Evolutionary conservation across 2,888 invertebrate species (phyloP).

Genomic region (Pterostichus madidus): DNA sequence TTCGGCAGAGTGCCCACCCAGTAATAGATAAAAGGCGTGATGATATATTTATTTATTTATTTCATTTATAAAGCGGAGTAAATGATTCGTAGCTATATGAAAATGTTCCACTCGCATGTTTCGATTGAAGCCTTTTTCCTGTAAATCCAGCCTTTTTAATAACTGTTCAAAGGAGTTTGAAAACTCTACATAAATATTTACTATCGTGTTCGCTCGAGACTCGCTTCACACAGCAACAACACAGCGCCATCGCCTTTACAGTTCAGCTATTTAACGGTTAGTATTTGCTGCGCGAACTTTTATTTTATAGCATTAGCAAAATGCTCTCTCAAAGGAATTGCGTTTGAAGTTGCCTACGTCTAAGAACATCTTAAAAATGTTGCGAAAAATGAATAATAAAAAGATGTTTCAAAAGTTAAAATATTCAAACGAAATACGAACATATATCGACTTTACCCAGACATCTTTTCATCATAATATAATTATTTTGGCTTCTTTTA

Average conservation of each 20-base stretch:
- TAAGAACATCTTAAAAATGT: slow-evolving; percentile 44
- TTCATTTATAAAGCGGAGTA: too few species aligned
- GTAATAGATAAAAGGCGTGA: too few species aligned
- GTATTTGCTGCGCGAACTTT: slow-evolving; percentile 26
- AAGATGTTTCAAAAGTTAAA: slow-evolving; percentile 43
- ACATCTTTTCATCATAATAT: too few species aligned
- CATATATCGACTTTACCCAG: slow-evolving; percentile 16
- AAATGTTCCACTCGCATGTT: not conserved
- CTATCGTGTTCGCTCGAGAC: not conserved
- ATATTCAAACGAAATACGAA: slow-evolving; percentile 36
- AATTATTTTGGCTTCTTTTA: too few species aligned
- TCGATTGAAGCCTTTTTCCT: not conserved
- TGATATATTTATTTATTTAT: too few species aligned
- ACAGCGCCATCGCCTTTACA: not conserved
- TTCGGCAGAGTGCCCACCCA: too few species aligned
- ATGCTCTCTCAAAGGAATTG: slow-evolving; percentile 36
- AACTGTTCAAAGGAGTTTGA: slow-evolving; percentile 29
- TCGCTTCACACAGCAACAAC: not conserved
- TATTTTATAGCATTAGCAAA: slow-evolving; percentile 46
- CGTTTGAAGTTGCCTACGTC: slow-evolving; percentile 33
- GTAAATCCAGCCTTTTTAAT: slow-evolving; percentile 28
- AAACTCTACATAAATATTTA: not conserved
- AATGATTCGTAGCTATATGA: not conserved
- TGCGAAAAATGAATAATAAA: slow-evolving; percentile 46
- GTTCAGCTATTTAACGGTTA: slow-evolving; percentile 36